Conservation (phyloP, 2,888 invertebrate species). For the Caenorhabditis panamensis region DNA sequence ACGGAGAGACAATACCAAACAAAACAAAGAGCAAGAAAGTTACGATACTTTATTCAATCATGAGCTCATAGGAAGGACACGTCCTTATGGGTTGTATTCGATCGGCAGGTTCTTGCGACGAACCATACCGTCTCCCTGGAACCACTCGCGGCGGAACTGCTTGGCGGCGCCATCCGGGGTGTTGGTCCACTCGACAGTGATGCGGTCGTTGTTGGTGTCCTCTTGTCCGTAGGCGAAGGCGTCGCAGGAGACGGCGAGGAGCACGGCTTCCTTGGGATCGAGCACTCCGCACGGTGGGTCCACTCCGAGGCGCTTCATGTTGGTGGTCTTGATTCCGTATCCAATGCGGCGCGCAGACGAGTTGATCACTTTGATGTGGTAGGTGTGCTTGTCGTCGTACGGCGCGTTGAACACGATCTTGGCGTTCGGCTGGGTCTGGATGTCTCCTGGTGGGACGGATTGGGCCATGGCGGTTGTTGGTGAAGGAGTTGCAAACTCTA, state of each 20-base stretch:
- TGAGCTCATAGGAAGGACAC: too few species aligned
- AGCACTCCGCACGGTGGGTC: slow-evolving; percentile 73
- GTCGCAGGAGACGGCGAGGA: slow-evolving; percentile 58
- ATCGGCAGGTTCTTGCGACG: slow-evolving; percentile 70
- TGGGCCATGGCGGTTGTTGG: slow-evolving; percentile 56
- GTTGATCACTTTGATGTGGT: slow-evolving; percentile 74
- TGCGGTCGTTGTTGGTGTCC: slow-evolving; percentile 58
- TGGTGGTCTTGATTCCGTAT: slow-evolving; percentile 73
- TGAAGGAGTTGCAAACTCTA: too few species aligned
- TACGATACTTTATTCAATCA: too few species aligned
- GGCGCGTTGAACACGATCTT: slow-evolving; percentile 76
- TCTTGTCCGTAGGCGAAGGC: slow-evolving; percentile 61
- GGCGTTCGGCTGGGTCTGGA: slow-evolving; percentile 64
- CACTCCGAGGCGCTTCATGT: slow-evolving; percentile 73
- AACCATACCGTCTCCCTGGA: slow-evolving; percentile 75
- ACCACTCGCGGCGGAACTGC: slow-evolving; percentile 75
- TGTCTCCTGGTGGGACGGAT: slow-evolving; percentile 67
- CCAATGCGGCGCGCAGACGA: slow-evolving; percentile 70
- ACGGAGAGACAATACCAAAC: too few species aligned
- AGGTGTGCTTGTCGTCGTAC: slow-evolving; percentile 75
- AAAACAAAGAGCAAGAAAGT: too few species aligned
- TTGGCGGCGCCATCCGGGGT: slow-evolving; percentile 74
- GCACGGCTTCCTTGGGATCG: slow-evolving; percentile 71
- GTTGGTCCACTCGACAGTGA: slow-evolving; percentile 68
- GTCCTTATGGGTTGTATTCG: slow-evolving; percentile 62